These are phyloP conservation scores for Rambutsinella grinnellia DNA, from an alignment of 2,888 invertebrate genomes.

Conservation along the genomic window DNA sequence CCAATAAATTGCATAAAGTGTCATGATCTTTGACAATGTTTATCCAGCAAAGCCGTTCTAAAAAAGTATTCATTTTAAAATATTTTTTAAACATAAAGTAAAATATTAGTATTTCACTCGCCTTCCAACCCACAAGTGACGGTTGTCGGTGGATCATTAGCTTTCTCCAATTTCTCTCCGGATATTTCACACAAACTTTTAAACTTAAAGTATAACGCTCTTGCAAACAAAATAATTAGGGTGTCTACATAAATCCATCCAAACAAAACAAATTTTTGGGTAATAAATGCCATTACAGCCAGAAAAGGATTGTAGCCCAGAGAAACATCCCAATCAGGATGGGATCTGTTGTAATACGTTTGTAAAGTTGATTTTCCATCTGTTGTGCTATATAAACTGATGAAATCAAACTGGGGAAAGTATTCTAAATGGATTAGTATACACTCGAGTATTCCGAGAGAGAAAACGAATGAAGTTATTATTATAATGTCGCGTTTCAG, in stretches of 20 bases:
- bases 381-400: constrained; percentile 7
- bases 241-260: constrained; percentile 44
- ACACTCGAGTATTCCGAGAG: not conserved
- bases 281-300: constrained; percentile 16
- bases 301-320: constrained; percentile 25
- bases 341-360: constrained; percentile 41
- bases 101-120: not conserved
- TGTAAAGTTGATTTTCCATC: constrained; percentile 6
- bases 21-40: constrained; percentile 32
- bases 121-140: not conserved
- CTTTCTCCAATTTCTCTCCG: not conserved
- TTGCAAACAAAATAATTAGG: constrained; percentile 29
- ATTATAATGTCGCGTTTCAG: constrained; percentile 28
- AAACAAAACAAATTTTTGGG: constrained; percentile 25
- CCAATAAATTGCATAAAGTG: constrained; percentile 17
- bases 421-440: constrained; percentile 12
- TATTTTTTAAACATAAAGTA: not conserved
- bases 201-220: constrained; percentile 49
- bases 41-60: constrained; percentile 28
- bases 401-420: constrained; percentile 29
- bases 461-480: constrained; percentile 3
- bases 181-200: constrained; percentile 13
- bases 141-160: not conserved
- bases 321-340: constrained; percentile 23
- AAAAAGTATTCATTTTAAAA: not conserved